Conservation (phyloP, 1,140 invertebrate species). For the Apis cerana region DNA sequence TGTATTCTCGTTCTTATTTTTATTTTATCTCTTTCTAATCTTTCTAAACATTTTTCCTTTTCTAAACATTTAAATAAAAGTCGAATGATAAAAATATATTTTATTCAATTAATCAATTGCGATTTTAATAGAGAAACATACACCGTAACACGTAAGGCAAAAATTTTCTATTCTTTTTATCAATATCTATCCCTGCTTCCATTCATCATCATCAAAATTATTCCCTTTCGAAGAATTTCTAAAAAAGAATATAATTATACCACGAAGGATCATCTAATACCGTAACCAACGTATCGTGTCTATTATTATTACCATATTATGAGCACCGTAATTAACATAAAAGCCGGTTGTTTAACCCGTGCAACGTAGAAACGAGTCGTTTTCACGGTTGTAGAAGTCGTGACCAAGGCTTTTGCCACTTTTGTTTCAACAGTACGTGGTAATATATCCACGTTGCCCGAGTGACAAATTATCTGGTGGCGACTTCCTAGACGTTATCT, state of each 20-base stretch:
- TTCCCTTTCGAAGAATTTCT: too few species aligned
- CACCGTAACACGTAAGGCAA: too few species aligned
- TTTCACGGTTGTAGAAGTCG: conserved; percentile 38
- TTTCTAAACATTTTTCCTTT: not conserved
- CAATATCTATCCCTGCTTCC: too few species aligned
- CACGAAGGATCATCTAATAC: not conserved
- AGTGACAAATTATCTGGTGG: conserved; percentile 64
- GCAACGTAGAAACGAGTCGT: not conserved
- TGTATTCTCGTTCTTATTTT: not conserved
- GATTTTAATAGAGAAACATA: too few species aligned
- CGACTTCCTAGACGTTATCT: conserved; percentile 60
- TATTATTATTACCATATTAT: not conserved
- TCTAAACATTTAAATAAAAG: too few species aligned
- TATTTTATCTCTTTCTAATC: not conserved
- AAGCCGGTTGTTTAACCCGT: not conserved
- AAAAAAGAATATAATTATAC: not conserved
- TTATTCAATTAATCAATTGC: too few species aligned
- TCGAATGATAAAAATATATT: too few species aligned
- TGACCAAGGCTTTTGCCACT: conserved; percentile 39
- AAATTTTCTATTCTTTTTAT: too few species aligned
- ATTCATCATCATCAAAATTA: too few species aligned
- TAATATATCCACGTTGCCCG: conserved; percentile 44
- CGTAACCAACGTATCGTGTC: too few species aligned
- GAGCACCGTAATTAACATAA: conserved; percentile 7
- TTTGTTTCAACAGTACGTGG: conserved; percentile 23